Percentiles rank a stretch among this genome's conserved stretches.
These are phyloP conservation scores for Drosophila tanythrix DNA, from an alignment of 2,888 invertebrate genomes.

Conservation along the genomic window DNA sequence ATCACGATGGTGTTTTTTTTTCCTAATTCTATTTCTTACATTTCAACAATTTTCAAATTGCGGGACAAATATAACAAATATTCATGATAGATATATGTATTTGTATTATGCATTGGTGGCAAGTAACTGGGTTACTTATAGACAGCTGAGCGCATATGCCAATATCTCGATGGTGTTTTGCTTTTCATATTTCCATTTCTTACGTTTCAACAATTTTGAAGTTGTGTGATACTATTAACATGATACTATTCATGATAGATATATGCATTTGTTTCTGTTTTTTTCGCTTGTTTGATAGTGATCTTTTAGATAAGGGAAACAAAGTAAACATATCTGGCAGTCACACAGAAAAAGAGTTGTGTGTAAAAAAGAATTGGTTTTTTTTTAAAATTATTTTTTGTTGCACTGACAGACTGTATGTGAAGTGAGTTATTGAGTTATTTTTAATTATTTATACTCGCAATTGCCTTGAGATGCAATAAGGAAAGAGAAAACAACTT, in stretches of 20 bases:
- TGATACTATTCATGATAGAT: neutral
- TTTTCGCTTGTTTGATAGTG: constrained; percentile 3
- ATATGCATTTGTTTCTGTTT: neutral
- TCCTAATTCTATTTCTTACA: neutral
- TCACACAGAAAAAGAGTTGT: neutral
- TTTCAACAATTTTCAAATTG: neutral
- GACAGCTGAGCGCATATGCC: too few relatives aligned
- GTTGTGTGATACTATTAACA: neutral
- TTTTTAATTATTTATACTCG: constrained; percentile 18
- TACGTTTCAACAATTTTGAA: neutral
- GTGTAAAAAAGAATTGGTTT: too few relatives aligned
- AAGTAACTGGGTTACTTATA: too few relatives aligned
- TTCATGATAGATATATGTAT: neutral
- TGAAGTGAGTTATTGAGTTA: constrained; percentile 6
- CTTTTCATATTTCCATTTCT: neutral
- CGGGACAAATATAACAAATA: neutral
- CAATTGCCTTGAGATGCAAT: constrained; percentile 40
- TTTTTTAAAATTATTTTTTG: neutral
- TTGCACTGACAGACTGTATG: neutral
- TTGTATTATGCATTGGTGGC: neutral
- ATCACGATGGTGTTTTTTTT: too few relatives aligned
- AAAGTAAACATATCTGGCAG: constrained; percentile 4
- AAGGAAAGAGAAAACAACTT: constrained; percentile 31
- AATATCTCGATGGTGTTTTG: too few relatives aligned
- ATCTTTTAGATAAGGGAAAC: constrained; percentile 10